These are phyloP conservation scores for Galendromus occidentalis DNA, from an alignment of 1,140 invertebrate species.

Conservation along the genomic window DNA sequence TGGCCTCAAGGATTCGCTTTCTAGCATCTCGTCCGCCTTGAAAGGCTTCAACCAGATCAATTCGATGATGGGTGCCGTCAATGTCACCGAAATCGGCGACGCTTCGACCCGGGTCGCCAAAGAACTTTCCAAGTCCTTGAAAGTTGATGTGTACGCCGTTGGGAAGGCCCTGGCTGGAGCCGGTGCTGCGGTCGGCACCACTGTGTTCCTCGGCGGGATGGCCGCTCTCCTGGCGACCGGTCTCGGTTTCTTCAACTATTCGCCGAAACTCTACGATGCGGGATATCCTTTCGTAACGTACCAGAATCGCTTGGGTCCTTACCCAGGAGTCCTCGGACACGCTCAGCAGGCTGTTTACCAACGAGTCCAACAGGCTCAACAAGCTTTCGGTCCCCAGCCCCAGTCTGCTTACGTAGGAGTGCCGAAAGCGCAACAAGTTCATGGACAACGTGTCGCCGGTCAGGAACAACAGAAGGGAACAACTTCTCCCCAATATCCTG, in stretches of 20 bases:
- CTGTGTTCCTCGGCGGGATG: not conserved
- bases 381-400: not conserved
- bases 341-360: slow-evolving; percentile 5
- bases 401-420: not conserved
- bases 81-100: not conserved
- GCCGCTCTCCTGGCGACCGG: not conserved
- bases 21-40: not conserved
- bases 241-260: slow-evolving; percentile 10
- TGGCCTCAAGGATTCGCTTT: slow-evolving; percentile 7
- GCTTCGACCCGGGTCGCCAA: not conserved
- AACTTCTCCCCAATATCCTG: not conserved
- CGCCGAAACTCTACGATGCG: not conserved
- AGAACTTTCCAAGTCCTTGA: slow-evolving; percentile 5
- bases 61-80: not conserved
- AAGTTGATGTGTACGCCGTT: slow-evolving; percentile 1
- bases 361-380: not conserved
- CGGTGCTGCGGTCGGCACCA: not conserved
- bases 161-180: slow-evolving; percentile 1
- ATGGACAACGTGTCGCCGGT: not conserved
- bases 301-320: not conserved
- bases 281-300: not conserved
- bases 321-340: slow-evolving; percentile 1
- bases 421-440: not conserved
- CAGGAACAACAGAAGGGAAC: not conserved
- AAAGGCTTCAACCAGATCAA: slow-evolving; percentile 10